phyloP scores from a whole-genome alignment of 2,113 vertebrate species.

The Pseudonaja textilis region DNA sequence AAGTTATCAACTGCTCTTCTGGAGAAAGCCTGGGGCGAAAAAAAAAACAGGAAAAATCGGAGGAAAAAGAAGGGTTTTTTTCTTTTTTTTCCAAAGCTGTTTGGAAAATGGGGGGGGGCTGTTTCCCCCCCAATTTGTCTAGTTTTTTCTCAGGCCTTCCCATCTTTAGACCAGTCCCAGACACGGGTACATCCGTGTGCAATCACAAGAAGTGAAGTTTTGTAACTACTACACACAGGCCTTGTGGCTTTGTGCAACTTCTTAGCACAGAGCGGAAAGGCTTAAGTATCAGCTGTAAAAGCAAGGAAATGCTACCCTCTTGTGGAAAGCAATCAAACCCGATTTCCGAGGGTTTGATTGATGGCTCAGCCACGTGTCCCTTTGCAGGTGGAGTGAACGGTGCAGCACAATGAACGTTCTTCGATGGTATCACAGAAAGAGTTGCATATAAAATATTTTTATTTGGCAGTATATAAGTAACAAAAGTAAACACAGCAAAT shows the following conservation, averaged over 20 bases:
- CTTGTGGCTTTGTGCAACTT: background rate
- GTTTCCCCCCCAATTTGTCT: no score
- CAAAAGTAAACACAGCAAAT: background rate
- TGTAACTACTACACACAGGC: background rate
- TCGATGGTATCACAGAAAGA: background rate
- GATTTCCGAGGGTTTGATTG: no score
- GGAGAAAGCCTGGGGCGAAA: background rate
- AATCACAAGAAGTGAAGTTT: background rate
- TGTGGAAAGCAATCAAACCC: background rate
- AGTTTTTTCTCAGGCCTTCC: no score
- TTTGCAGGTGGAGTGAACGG: background rate
- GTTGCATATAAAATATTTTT: slow-evolving; percentile 6
- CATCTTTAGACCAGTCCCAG: background rate
- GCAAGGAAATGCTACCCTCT: background rate
- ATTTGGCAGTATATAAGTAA: background rate
- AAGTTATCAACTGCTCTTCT: background rate
- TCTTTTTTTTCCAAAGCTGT: no score
- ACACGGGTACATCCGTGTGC: background rate
- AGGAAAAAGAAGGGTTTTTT: no score
- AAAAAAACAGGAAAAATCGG: no score
- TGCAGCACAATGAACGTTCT: background rate
- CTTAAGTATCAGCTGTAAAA: background rate
- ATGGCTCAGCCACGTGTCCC: background rate
- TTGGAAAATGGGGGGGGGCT: no score
- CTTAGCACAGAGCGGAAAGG: background rate